A percentile compares a stretch with the other conserved stretches of the same genome.
phyloP scores from a whole-genome alignment of 1,140 invertebrate species.

The Drosophila bifasciata region DNA sequence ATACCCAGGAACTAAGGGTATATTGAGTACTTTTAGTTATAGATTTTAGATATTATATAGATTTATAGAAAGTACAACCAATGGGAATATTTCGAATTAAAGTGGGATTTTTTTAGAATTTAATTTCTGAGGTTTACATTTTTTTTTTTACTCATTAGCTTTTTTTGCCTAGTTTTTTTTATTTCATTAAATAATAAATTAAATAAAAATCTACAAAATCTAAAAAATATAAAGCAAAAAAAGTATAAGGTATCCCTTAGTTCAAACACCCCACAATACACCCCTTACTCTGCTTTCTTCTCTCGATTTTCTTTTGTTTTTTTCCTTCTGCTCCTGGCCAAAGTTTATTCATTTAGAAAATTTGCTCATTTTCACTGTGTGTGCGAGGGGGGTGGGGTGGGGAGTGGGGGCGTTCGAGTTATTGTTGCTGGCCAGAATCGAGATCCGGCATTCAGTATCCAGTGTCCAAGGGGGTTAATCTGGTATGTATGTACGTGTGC shows the following conservation, averaged over 20 bases:
- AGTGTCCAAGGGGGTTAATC: constrained; percentile 46
- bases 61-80: no score
- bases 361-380: constrained; percentile 70
- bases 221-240: no score
- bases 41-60: no score
- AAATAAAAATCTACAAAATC: no score
- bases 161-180: no score
- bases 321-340: constrained; percentile 42
- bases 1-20: neutral
- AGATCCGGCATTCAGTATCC: constrained; percentile 8
- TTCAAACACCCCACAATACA: constrained; percentile 19
- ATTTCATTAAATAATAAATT: no score
- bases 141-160: no score
- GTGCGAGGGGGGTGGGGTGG: constrained; percentile 2
- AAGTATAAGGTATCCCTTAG: constrained; percentile 5
- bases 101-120: no score
- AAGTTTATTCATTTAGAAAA: constrained; percentile 80
- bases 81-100: no score
- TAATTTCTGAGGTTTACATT: no score
- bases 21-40: neutral
- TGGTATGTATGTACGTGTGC: constrained; percentile 80
- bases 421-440: constrained; percentile 58
- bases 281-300: constrained; percentile 41
- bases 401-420: constrained; percentile 54
- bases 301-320: constrained; percentile 24